phyloP scores from a whole-genome alignment of 2,797 vertebrate species.

The Trachops cirrhosus region DNA sequence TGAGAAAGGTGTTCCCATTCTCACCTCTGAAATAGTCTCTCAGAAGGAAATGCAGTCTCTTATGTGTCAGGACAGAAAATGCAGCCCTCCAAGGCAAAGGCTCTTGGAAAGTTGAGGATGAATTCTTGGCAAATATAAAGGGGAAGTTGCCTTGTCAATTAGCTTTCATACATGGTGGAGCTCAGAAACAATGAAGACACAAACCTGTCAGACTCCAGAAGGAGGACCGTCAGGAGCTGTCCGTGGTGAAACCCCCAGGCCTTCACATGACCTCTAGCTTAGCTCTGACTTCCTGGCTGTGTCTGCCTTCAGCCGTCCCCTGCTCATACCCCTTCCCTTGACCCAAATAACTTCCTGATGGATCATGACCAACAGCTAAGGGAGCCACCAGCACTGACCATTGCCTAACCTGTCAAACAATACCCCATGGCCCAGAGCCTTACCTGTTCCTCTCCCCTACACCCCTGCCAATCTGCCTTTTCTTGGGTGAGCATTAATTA shows the following conservation, averaged over 20 bases:
- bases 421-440: neutral
- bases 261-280: neutral
- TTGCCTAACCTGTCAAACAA: neutral
- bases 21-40: neutral
- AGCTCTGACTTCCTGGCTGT: neutral
- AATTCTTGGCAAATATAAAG: neutral
- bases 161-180: neutral
- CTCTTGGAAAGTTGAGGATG: neutral
- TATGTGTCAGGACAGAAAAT: neutral
- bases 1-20: neutral
- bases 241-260: neutral
- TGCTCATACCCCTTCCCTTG: neutral
- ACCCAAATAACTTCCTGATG: neutral
- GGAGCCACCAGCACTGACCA: neutral
- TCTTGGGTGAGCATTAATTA: neutral
- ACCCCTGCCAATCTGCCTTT: neutral
- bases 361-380: neutral
- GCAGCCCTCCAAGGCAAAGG: neutral
- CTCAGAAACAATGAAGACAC: neutral
- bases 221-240: neutral
- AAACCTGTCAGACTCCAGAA: neutral
- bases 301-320: neutral
- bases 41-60: neutral
- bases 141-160: neutral
- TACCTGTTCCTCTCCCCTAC: neutral